Conservation (phyloP, 2,888 invertebrate species). For the Dilophus febrilis region DNA sequence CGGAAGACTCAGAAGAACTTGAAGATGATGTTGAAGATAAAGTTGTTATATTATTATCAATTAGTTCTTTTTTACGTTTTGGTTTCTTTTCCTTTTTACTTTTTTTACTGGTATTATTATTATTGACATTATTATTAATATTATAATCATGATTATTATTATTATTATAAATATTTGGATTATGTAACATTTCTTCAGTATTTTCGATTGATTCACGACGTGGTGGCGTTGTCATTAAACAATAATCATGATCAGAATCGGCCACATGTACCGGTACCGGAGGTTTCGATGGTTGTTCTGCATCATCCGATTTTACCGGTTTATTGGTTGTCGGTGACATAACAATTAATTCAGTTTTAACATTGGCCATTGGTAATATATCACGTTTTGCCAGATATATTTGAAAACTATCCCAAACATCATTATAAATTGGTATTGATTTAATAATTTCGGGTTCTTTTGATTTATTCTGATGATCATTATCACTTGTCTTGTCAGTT, state of each 20-base stretch:
- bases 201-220: conserved; percentile 17
- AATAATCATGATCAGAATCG: conserved; percentile 63
- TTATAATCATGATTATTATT: too few relatives aligned
- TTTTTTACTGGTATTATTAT: too few relatives aligned
- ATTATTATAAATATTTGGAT: too few relatives aligned
- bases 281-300: conserved; percentile 7
- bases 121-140: too few relatives aligned
- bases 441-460: neutral
- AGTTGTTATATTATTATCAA: too few relatives aligned
- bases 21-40: too few relatives aligned
- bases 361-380: too few relatives aligned
- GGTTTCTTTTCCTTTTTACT: too few relatives aligned
- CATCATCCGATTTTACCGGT: conserved; percentile 3
- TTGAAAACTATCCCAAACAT: conserved; percentile 24
- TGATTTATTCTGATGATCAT: neutral
- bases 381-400: conserved; percentile 16
- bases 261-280: conserved; percentile 44
- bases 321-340: too few relatives aligned
- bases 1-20: too few relatives aligned
- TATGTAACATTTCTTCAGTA: conserved; percentile 4
- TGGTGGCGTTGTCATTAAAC: conserved; percentile 29
- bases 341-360: too few relatives aligned
- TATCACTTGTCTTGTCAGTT: neutral
- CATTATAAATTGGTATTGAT: conserved; percentile 12
- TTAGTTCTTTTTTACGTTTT: too few relatives aligned